Evolutionary conservation across 2,113 vertebrate genomes (phyloP).

Genomic region (Neolamprologus hecqui): DNA sequence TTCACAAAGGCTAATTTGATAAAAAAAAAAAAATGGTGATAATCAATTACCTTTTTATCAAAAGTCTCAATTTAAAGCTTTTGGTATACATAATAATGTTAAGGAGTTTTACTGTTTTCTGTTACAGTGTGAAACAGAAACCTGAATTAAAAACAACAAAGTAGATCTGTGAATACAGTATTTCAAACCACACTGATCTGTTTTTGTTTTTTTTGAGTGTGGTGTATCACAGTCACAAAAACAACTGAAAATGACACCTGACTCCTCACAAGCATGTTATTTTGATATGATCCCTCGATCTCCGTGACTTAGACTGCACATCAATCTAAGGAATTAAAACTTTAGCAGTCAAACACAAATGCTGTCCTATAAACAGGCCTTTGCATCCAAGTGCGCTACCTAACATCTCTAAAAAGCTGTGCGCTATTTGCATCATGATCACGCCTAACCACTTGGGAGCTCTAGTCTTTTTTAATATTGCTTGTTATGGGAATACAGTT

Average conservation of each 20-base stretch:
- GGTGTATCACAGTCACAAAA: neutral
- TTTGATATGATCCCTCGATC: neutral
- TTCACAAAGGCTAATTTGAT: neutral
- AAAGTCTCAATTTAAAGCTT: neutral
- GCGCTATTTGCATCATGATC: neutral
- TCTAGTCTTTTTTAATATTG: neutral
- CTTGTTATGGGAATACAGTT: neutral
- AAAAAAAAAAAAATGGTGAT: neutral
- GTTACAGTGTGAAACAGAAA: neutral
- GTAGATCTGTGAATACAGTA: neutral
- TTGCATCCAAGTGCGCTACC: neutral
- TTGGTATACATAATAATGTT: neutral
- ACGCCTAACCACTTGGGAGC: neutral
- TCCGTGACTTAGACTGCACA: neutral
- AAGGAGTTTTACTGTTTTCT: neutral
- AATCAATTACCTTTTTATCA: neutral
- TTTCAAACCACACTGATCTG: neutral
- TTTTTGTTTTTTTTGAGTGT: neutral
- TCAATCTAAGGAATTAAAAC: neutral
- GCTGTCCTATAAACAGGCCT: neutral
- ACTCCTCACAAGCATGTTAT: neutral
- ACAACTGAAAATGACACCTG: neutral
- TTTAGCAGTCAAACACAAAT: neutral
- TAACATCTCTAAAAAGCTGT: neutral
- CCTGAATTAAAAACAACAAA: neutral